Percentiles rank a stretch among this genome's conserved stretches.
Conservation (phyloP, 2,113 vertebrate species). For the Poecile atricapillus region DNA sequence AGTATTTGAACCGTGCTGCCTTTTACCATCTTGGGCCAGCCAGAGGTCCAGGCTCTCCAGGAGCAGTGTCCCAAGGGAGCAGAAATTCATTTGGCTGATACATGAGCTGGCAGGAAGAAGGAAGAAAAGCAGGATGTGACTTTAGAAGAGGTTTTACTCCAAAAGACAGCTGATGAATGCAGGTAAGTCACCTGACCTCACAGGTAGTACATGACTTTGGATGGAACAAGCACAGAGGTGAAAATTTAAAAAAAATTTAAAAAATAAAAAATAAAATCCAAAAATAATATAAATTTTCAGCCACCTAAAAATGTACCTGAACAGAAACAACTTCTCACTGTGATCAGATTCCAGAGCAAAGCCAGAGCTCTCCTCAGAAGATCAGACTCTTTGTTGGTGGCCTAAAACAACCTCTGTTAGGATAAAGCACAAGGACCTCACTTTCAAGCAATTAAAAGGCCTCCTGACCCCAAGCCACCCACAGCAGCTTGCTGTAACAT, state of each 20-base stretch:
- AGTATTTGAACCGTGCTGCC: neutral
- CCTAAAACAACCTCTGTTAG: neutral
- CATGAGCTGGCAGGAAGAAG: neutral
- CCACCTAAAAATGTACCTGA: neutral
- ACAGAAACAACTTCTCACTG: neutral
- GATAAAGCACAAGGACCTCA: neutral
- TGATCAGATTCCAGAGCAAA: neutral
- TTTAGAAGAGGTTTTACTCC: neutral
- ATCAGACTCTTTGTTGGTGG: neutral
- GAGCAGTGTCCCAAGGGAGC: neutral
- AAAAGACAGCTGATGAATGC: neutral
- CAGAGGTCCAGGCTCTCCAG: neutral
- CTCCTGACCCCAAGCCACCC: neutral
- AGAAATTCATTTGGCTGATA: neutral
- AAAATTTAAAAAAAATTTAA: neutral
- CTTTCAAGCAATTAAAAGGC: neutral
- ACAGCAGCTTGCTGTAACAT: neutral
- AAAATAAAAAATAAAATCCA: neutral
- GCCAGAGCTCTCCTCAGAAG: neutral
- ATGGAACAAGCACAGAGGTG: neutral
- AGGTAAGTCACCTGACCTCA: neutral
- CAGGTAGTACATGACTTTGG: neutral
- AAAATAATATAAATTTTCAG: neutral
- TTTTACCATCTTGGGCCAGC: neutral
- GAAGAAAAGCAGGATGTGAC: neutral